Conservation (phyloP, 2,797 vertebrate species). For the Parauchenoglanis punctatus region DNA sequence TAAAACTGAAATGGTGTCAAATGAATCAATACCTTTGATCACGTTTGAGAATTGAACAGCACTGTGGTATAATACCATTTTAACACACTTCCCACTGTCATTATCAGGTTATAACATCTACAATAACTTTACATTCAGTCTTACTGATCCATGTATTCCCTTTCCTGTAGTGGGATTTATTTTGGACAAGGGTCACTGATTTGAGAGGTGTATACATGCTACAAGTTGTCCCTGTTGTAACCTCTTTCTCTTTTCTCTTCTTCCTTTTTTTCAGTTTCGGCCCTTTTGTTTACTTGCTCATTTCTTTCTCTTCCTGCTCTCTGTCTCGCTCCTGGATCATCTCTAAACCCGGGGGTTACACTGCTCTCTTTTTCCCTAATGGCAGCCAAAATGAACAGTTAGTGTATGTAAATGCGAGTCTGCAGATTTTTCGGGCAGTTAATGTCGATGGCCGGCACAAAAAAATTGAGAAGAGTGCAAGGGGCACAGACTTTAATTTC, state of each 20-base stretch:
- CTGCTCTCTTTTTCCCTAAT: background rate
- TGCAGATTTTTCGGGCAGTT: background rate
- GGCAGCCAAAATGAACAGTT: background rate
- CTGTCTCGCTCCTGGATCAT: background rate
- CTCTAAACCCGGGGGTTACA: background rate
- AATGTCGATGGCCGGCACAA: background rate
- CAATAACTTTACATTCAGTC: background rate
- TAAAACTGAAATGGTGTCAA: background rate
- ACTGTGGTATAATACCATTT: background rate
- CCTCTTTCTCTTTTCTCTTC: background rate
- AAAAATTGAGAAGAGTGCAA: background rate
- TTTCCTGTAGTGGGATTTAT: background rate
- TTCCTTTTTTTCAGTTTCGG: background rate
- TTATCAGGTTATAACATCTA: background rate
- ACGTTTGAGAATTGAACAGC: background rate
- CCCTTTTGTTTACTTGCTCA: conserved; percentile 17
- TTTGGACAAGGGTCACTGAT: background rate
- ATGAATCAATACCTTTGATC: background rate
- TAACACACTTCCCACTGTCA: background rate
- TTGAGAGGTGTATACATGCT: background rate
- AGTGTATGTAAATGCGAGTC: no score
- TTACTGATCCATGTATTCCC: background rate
- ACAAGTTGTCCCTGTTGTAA: background rate
- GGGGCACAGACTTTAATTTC: background rate
- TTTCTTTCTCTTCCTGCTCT: background rate